These are phyloP conservation scores for Stegana nigrithorax DNA, from an alignment of 2,888 invertebrate genomes.

Conservation along the genomic window DNA sequence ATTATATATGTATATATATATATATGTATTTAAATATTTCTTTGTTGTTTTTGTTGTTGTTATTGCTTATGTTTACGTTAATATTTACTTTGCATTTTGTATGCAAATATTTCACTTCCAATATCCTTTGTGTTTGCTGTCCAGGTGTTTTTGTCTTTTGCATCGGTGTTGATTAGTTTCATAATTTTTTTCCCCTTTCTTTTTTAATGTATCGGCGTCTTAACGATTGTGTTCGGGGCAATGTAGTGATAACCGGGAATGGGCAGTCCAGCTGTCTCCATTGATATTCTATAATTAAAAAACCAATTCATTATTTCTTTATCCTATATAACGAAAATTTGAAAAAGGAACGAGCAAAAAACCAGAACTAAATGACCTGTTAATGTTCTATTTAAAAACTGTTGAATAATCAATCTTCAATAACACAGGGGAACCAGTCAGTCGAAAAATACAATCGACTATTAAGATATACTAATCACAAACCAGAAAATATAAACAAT, in stretches of 20 bases:
- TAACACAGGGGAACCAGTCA: too few species aligned
- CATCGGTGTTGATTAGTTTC: constrained; percentile 20
- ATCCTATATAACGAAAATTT: too few species aligned
- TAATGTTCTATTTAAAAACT: too few species aligned
- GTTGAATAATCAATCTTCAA: too few species aligned
- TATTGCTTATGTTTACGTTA: constrained; percentile 51
- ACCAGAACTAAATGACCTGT: too few species aligned
- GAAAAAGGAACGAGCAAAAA: too few species aligned
- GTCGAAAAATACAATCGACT: too few species aligned
- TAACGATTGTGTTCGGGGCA: constrained; percentile 92
- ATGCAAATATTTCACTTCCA: constrained; percentile 10
- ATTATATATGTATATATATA: constrained; percentile 51
- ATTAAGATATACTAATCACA: too few species aligned
- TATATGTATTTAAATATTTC: constrained; percentile 34
- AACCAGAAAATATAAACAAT: too few species aligned
- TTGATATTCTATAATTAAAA: constrained; percentile 83
- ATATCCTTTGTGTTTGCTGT: constrained; percentile 19
- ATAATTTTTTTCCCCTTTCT: too few species aligned
- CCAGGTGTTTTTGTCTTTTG: constrained; percentile 28
- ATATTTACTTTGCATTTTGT: constrained; percentile 30
- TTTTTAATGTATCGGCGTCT: constrained; percentile 87
- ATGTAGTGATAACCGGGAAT: constrained; percentile 93
- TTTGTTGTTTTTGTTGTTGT: constrained; percentile 31
- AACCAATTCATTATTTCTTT: background rate
- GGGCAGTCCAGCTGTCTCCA: constrained; percentile 93